Evolutionary conservation across 2,888 invertebrate species (phyloP).

Genomic region (Campoletis raptor): DNA sequence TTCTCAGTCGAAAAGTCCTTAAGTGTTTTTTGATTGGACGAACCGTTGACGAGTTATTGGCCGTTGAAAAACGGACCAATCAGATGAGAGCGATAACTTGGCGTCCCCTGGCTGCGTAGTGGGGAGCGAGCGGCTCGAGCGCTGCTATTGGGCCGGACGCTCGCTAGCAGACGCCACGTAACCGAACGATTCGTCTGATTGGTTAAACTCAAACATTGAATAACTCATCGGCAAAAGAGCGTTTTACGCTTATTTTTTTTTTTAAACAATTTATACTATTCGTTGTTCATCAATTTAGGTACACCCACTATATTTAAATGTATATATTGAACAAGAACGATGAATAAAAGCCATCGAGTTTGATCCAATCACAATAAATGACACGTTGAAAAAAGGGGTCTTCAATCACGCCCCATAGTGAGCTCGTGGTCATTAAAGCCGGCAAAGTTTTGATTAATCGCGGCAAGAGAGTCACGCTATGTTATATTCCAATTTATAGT

Average conservation of each 20-base stretch:
- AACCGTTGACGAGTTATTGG: neutral
- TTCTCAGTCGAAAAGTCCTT: neutral
- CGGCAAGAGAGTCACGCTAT: conserved; percentile 43
- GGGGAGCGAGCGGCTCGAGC: neutral
- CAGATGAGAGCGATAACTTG: neutral
- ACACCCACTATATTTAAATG: neutral
- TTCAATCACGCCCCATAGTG: conserved; percentile 16
- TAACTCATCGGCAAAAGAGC: neutral
- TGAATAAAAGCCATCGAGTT: conserved; percentile 40
- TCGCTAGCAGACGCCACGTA: neutral
- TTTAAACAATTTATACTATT: neutral
- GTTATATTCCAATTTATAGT: conserved; percentile 53
- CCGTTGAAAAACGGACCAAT: neutral
- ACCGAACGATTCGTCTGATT: neutral
- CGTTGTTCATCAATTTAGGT: neutral
- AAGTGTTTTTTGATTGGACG: neutral
- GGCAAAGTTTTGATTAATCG: conserved; percentile 54
- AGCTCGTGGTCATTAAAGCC: conserved; percentile 28
- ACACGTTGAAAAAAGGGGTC: conserved; percentile 37
- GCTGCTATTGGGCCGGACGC: neutral
- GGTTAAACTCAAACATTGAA: neutral
- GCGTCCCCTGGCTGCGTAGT: neutral
- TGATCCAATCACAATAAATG: conserved; percentile 56
- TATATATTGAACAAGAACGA: conserved; percentile 4
- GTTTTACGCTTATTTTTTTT: too few relatives aligned